Base-by-base conservation (phyloP, 2,888 invertebrate genomes). In the Tetranychus piercei region DNA sequence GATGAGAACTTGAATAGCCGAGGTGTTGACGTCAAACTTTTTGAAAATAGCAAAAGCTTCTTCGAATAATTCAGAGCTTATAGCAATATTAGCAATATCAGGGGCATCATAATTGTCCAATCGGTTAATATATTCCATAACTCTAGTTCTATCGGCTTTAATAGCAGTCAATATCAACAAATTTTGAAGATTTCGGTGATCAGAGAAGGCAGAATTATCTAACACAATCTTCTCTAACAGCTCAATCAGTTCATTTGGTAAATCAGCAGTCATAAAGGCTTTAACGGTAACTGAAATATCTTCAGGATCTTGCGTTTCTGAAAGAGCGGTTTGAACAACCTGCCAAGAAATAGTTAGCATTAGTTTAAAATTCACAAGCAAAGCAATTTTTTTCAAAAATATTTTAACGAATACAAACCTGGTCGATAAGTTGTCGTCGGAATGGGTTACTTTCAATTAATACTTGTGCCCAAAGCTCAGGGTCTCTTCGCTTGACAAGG, bases 41-140 rank as follows among this genome's bases (percentile, higher is more conserved):
- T 95, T 96, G 86, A 96, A 99, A 80, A 99, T 99, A 7, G 99
- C 99, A 82, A 99, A 99, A 0, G 99, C 99, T 83, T 99, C 99
- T 82, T 99, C 99, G 81, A 92, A 99, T 73, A 99, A 85, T 80
- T 97, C 93, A 82, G 92, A 95, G 81, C 92, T 93, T 81, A 99
- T 97, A 74, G 99, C 99, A 80, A 99, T 99, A 82, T 97, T 97
- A 1, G 99, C 99, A 81, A 99, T 99, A 82, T 99, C 99, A 0
- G 99, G 99, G 1, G 99, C 99, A 84, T 99, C 99, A 82, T 99
- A 99, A 84, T 99, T 99, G 84, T 99, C 99, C 82, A 99, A 84
- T 66, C 97, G 82, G 84, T 96, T 97, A 81, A 99, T 97, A 85
- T 99, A 99, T 82, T 99, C 99, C 99, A 99, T 99, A 15, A 99